Evolutionary conservation across 2,113 vertebrate species (phyloP), one percentile per base, ranked within the genome.

Genomic region (Spizaetus ornatus): DNA sequence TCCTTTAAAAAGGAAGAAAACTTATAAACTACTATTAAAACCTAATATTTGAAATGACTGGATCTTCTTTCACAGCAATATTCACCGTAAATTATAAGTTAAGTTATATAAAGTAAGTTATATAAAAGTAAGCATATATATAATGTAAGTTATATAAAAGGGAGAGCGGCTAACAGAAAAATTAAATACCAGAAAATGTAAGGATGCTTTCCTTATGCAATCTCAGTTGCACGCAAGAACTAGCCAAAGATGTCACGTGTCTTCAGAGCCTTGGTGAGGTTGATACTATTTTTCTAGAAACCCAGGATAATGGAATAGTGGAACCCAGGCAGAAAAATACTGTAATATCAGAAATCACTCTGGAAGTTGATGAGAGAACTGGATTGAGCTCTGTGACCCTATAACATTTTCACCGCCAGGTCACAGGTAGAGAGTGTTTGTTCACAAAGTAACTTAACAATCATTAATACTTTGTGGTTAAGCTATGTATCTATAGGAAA

Each of bases 191-290:
- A 88, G 50, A 53, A 63, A 82, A 88, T 16, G 29, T 12, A 71
- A 77, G 27, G n/a, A 40, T 62, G 47, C 11, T 71, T 88, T 83
- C 31, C n/a, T 88, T 65, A 48, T 19, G 42, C 23, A 61, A 66
- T 27, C 42, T 71, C 36, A 53, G 11, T 31, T 82, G 61, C 40
- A 76, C 3, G 10, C 17, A 76, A 0, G 0, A 82, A n/a, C 48
- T 72, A 77, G 29, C 25, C 48, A 70, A 69, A 87, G 53, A 65
- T 86, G 34, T 55, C n/a, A 8, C 9, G 26, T 15, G 16, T 56
- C 76, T 86, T 69, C 42, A 88, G 66, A 88, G 79, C 47, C 52
- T 88, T 29, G n/a, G 22, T 50, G 71, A 86, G 19, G 34, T 40
- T 52, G 31, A 34, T 53, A 16, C 3, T 48, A 58, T 53, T 77